phyloP scores from a whole-genome alignment of 2,888 invertebrate species.

The Masnerella sp. region DNA sequence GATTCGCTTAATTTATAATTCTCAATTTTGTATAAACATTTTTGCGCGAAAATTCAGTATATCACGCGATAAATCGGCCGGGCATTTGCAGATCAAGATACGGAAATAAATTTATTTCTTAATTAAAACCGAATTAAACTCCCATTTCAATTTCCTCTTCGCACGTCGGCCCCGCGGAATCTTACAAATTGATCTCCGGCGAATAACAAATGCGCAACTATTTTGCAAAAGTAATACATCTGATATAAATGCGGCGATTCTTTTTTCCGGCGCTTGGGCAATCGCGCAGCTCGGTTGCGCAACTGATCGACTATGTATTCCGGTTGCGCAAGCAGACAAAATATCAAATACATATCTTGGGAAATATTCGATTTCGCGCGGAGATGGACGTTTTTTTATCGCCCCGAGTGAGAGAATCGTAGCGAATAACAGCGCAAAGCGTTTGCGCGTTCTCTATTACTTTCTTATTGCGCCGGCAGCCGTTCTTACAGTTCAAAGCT shows the following conservation, averaged over 20 bases:
- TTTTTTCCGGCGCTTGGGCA: constrained; percentile 13
- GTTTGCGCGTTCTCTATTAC: constrained; percentile 54
- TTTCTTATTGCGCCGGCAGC: constrained; percentile 55
- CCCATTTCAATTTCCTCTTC: too few relatives aligned
- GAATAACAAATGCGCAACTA: too few relatives aligned
- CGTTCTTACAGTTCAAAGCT: constrained; percentile 52
- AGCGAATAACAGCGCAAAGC: constrained; percentile 52
- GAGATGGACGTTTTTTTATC: constrained; percentile 49
- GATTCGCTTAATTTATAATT: too few relatives aligned
- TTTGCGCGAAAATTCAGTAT: too few relatives aligned
- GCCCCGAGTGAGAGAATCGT: constrained; percentile 47
- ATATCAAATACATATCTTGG: constrained; percentile 33
- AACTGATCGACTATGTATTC: constrained; percentile 30
- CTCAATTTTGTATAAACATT: too few relatives aligned
- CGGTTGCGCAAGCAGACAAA: constrained; percentile 29
- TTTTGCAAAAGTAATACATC: constrained; percentile 1
- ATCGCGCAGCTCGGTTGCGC: constrained; percentile 14
- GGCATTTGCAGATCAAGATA: too few relatives aligned
- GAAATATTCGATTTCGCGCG: constrained; percentile 41
- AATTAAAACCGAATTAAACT: too few relatives aligned
- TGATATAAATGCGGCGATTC: constrained; percentile 9
- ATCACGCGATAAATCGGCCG: too few relatives aligned
- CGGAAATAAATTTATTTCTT: too few relatives aligned
- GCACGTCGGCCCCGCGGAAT: too few relatives aligned
- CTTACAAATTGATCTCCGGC: too few relatives aligned